These are phyloP conservation scores for Verasper variegatus DNA, from an alignment of 2,113 vertebrate genomes.

Conservation along the genomic window DNA sequence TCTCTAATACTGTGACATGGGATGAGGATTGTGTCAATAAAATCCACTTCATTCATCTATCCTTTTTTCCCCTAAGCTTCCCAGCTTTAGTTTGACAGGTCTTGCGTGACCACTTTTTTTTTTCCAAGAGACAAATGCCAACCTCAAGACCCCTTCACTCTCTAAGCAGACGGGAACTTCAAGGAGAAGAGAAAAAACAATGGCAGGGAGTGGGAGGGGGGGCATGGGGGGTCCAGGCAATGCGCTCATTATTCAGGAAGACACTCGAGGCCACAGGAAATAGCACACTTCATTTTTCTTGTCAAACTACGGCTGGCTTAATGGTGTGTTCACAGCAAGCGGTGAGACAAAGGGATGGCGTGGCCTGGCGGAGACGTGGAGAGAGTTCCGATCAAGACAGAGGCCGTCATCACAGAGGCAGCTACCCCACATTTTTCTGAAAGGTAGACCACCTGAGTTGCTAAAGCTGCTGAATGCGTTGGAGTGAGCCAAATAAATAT, in stretches of 20 bases:
- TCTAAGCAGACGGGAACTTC: constrained; percentile 67
- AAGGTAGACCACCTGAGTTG: constrained; percentile 45
- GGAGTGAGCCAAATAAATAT: constrained; percentile 42
- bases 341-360: constrained; percentile 65
- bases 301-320: constrained; percentile 74
- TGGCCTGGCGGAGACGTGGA: constrained; percentile 41
- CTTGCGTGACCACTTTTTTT: constrained; percentile 57
- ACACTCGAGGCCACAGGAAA: constrained; percentile 81
- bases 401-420: not conserved
- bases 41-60: constrained; percentile 55
- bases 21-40: constrained; percentile 50
- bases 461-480: constrained; percentile 13
- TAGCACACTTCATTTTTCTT: constrained; percentile 85
- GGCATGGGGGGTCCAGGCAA: constrained; percentile 30
- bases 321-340: constrained; percentile 74
- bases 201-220: constrained; percentile 25
- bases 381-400: constrained; percentile 28
- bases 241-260: constrained; percentile 84
- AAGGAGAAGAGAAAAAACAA: constrained; percentile 52
- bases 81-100: constrained; percentile 68
- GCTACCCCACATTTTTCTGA: constrained; percentile 18
- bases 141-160: constrained; percentile 55
- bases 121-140: constrained; percentile 37
- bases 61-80: constrained; percentile 9
- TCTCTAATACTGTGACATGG: constrained; percentile 19